phyloP scores from a whole-genome alignment of 2,113 vertebrate genomes.

The Festucalex cinctus region DNA sequence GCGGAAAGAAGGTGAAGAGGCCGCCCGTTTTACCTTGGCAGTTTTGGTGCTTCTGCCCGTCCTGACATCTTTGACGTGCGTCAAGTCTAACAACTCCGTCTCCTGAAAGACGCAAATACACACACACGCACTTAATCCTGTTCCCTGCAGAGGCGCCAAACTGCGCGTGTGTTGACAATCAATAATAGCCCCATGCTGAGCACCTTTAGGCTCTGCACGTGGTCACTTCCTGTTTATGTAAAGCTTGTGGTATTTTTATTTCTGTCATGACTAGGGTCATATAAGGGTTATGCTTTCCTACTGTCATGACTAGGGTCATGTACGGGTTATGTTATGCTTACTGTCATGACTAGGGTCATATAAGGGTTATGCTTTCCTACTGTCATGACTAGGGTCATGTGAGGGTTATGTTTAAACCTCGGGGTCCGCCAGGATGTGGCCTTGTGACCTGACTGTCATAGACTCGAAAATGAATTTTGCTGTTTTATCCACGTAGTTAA shows the following conservation, averaged over 20 bases:
- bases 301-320: too few relatives aligned
- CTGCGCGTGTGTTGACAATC: constrained; percentile 10
- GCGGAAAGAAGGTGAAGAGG: background rate
- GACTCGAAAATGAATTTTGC: too few relatives aligned
- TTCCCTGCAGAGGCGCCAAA: constrained; percentile 29
- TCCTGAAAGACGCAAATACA: constrained; percentile 54
- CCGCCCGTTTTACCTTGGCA: constrained; percentile 67
- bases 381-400: too few relatives aligned
- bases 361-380: too few relatives aligned
- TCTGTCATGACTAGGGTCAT: background rate
- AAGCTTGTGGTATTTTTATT: background rate
- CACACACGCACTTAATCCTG: constrained; percentile 24
- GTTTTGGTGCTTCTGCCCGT: constrained; percentile 75
- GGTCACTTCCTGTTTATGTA: constrained; percentile 7
- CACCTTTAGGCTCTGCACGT: background rate
- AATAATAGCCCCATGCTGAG: constrained; percentile 2
- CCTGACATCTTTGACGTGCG: constrained; percentile 73
- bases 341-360: too few relatives aligned
- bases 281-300: too few relatives aligned
- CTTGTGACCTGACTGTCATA: too few relatives aligned
- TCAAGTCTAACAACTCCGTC: constrained; percentile 74
- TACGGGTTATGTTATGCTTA: too few relatives aligned
- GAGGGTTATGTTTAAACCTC: too few relatives aligned
- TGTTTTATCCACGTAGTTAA: too few relatives aligned
- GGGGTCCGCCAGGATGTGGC: too few relatives aligned